Evolutionary conservation across 2,888 invertebrate genomes (phyloP), one percentile per base, ranked within the genome.

Genomic region (Ichneumoninae sp.): DNA sequence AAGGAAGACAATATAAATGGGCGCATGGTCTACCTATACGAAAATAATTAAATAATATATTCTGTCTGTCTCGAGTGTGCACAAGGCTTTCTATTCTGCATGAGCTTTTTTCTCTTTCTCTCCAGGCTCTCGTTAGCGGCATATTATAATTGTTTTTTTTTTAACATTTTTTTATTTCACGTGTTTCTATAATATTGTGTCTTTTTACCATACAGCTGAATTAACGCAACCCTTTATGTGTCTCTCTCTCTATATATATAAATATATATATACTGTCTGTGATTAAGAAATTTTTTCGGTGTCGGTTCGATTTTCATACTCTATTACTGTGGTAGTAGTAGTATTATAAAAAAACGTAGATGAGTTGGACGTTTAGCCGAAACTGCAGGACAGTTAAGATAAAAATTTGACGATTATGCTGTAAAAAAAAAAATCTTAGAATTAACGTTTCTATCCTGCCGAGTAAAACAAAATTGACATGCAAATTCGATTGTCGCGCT

Each of bases 1-100:
- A 88, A 88, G 86, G 81, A 85, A 80, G 72, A 86, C 71, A 81
- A 85, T 90, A 87, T 90, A 87, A 89, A 88, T 90, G 89, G 88
- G 88, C 89, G 92, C 91, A 92, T 91, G 92, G 83, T 87, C 84
- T 90, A 82, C 66, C 78, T 69, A 36, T 83, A 70, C 83, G 60
- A 71, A 5, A 78, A 69, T 65, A 80, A 77, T 60, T 75, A 80
- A 66, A 66, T 80, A 71, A 66, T 72, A 72, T 52, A 72, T 80
- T 82, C 66, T 68, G 66, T 80, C 68, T 84, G 75, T 86, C 85
- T 82, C 85, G 80, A 85, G 84, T 86, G 84, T 86, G 84, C 86
- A 84, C 83, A 80, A 74, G 71, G 88, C 87, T 87, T 87, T 75
- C 74, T 76, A 71, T 84, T 62, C 78, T 52, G 87, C 87, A 87